phyloP scores from a whole-genome alignment of 2,797 vertebrate genomes.

The Pantherophis vulpinus region DNA sequence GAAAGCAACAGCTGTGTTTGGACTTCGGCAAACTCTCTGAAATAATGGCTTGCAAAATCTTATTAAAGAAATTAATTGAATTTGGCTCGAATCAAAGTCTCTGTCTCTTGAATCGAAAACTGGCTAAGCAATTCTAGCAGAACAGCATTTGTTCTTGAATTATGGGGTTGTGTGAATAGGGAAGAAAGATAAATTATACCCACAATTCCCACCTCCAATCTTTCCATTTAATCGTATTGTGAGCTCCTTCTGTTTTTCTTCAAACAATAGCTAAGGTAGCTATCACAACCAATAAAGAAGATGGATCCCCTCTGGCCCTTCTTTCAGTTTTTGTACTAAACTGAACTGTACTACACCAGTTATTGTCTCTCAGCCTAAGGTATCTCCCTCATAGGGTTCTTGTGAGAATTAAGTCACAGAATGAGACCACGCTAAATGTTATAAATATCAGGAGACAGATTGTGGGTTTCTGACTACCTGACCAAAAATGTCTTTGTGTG shows the following conservation, averaged over 20 bases:
- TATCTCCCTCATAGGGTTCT: neutral
- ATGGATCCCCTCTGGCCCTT: no score
- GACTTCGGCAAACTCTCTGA: conserved; percentile 61
- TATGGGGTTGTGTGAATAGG: neutral
- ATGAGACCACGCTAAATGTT: neutral
- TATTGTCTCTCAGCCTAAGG: neutral
- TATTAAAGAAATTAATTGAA: conserved; percentile 68
- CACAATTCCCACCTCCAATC: neutral
- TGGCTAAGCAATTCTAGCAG: neutral
- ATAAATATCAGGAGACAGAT: neutral
- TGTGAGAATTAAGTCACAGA: neutral
- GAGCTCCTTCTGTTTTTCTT: neutral
- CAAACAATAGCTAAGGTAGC: neutral
- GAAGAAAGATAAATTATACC: neutral
- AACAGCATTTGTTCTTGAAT: accelerated
- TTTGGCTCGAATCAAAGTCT: conserved; percentile 62
- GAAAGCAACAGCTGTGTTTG: conserved; percentile 63
- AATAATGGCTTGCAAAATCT: conserved; percentile 68
- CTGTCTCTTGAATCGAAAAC: conserved; percentile 22
- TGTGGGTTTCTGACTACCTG: accelerated
- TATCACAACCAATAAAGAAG: neutral
- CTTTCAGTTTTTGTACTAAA: neutral
- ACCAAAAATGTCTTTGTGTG: neutral
- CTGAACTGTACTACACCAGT: neutral
- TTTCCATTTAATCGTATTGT: neutral